Base-by-base conservation (phyloP, 2,888 invertebrate genomes). In the Polyommatus icarus region DNA sequence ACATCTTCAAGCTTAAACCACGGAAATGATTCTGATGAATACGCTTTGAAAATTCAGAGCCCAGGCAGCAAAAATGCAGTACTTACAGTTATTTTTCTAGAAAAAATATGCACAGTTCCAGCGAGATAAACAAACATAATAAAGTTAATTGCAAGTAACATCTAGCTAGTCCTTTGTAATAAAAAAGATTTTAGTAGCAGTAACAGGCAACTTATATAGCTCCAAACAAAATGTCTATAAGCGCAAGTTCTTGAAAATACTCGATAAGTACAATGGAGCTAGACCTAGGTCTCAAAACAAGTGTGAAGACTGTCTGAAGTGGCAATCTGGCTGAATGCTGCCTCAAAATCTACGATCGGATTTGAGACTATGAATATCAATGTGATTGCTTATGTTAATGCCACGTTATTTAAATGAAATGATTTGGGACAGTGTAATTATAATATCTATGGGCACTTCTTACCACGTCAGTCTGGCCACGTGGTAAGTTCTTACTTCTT, bases 281-380 rank as follows among this genome's bases (percentile, higher is more conserved):
- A 50, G 50, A 75, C 50, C 24, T 75, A 29, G 50, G 75, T 50
- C 75, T 75, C 24, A 75, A 54, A 75, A 75, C 75, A 50, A 75
- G 75, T 75, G 54, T 75, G 75, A 54, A 75, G 54, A 54, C 29
- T 24, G 75, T 75, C 75, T 75, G 75, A 54, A 75, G 75, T 8
- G 75, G 29, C 29, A 67, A 61, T 61, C 61, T 4, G 24, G 61
- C 67, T 67, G 29, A 12, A 67, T 29, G 3, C 67, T 67, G 2
- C 29, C 18, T 67, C 29, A 67, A 67, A 67, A 29, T 32, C 67
- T 24, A 67, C 12, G 67, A 67, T 67, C 29, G 18, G 67, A 67
- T 67, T 67, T 67, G 67, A 20, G 29, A 67, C 67, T 29, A 32
- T 29, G 67, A 67, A 29, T 32, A 32, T 67, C 67, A 67, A 67